These are phyloP conservation scores for Varanus salvator DNA, from an alignment of 2,113 vertebrate species.

Conservation along the genomic window DNA sequence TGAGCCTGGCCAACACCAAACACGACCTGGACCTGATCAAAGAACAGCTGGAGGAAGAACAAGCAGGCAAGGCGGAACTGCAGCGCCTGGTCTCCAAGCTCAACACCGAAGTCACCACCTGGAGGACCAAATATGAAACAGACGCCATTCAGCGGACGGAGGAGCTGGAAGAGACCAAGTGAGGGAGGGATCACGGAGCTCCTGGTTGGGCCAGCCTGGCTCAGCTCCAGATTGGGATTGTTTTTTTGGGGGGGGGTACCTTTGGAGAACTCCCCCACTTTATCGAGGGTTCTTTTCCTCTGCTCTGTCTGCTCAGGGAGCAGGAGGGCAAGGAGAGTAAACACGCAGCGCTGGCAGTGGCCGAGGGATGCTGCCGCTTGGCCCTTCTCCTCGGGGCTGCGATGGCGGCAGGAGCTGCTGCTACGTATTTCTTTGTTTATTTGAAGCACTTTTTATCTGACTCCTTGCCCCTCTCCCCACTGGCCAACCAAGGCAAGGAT, in stretches of 20 bases:
- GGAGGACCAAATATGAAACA: constrained; percentile 77
- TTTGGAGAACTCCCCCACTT: not conserved
- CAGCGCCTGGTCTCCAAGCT: constrained; percentile 78
- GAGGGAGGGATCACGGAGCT: constrained; percentile 23
- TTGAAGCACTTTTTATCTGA: too few species aligned
- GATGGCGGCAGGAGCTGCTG: too few species aligned
- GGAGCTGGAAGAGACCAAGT: constrained; percentile 82
- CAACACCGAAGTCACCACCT: constrained; percentile 74
- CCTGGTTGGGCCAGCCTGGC: not conserved
- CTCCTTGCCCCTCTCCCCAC: not conserved
- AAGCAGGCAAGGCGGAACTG: constrained; percentile 71
- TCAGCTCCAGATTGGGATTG: not conserved
- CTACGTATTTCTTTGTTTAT: too few species aligned
- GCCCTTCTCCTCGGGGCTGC: too few species aligned
- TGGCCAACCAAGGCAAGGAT: not conserved
- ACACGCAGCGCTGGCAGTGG: too few species aligned
- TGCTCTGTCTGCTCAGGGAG: too few species aligned
- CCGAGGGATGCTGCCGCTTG: too few species aligned
- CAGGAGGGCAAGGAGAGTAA: too few species aligned
- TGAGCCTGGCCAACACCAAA: constrained; percentile 70
- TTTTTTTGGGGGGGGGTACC: not conserved
- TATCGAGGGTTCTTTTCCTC: too few species aligned
- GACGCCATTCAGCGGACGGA: constrained; percentile 75
- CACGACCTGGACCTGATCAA: constrained; percentile 73
- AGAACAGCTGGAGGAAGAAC: constrained; percentile 79